Evolutionary conservation across 2,888 invertebrate genomes (phyloP).

Genomic region (Tineola bisselliella): DNA sequence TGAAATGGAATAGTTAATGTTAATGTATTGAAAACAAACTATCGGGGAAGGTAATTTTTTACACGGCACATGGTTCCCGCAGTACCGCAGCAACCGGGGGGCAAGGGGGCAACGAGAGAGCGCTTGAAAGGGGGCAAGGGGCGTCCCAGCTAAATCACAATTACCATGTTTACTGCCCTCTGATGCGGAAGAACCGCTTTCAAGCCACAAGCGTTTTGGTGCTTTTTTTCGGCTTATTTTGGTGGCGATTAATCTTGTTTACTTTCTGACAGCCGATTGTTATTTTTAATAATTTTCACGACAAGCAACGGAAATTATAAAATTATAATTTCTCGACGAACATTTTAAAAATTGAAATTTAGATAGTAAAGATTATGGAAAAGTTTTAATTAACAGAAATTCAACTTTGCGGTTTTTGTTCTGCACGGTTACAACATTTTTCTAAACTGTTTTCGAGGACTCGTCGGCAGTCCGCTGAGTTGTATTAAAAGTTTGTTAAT

Average conservation of each 20-base stretch:
- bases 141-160: conserved; percentile 42
- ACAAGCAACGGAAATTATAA: background rate
- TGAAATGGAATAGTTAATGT: background rate
- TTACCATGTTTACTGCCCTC: conserved; percentile 43
- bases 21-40: background rate
- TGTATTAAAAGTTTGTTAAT: conserved; percentile 42
- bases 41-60: background rate
- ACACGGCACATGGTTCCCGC: background rate
- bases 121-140: conserved; percentile 19
- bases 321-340: background rate
- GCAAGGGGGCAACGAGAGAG: conserved; percentile 14
- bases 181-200: conserved; percentile 29
- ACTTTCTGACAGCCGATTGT: background rate
- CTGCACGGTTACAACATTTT: conserved; percentile 2
- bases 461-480: conserved; percentile 26
- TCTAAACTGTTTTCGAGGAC: conserved; percentile 9
- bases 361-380: background rate
- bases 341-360: background rate
- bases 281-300: background rate
- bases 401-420: conserved; percentile 2
- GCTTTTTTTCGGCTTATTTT: conserved; percentile 21
- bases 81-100: conserved; percentile 15
- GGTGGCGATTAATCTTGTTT: conserved; percentile 18
- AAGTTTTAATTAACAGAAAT: conserved; percentile 9
- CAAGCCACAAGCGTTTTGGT: conserved; percentile 26